Evolutionary conservation across 2,797 vertebrate genomes (phyloP), one percentile per base, ranked within the genome.

Genomic region (Anniella stebbinsi): DNA sequence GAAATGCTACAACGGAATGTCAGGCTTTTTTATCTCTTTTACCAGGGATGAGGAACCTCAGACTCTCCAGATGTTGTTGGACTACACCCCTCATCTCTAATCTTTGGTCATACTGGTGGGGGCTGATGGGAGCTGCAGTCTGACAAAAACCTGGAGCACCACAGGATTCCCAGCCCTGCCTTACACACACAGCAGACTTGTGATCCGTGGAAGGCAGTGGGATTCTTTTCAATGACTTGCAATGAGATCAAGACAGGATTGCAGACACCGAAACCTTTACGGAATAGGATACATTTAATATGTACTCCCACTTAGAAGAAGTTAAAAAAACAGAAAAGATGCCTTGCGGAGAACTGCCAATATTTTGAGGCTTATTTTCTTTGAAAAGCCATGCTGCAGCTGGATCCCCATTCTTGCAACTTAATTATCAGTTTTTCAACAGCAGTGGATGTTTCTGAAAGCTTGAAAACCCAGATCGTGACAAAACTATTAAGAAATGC

Each of bases 341-440:
- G 80, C 70, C 57, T 30, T 83, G 57, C 21, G 33, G 78, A 82
- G 13, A 87, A 77, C 38, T n/a, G 72, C 70, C 48, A 90, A 83
- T 69, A 87, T 87, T 87, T 87, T 87, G 70, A 87, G 60, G 77
- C 60, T 38, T 81, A 51, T 72, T 77, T 75, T n/a, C 36, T 77
- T 87, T 48, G 38, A 57, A 77, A 82, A 87, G 36, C 72, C 21
- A 87, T n/a, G 63, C 21, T 77, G 60, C 70, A 83, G 72, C 80
- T 90, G 89, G 80, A 82, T 83, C 76, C 25, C 85, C 85, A 82
- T 89, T 85, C 88, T 84, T 78, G 73, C 23, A 73, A 82, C 69
- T 85, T 89, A 86, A 87, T 90, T 87, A 82, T n/a, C 80, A 77
- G 69, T 67, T 87, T 90, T 57, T 82, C 70, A 87, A 82, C 60